Conservation (phyloP, 1,140 invertebrate species). For the Papilio polyxenes region DNA sequence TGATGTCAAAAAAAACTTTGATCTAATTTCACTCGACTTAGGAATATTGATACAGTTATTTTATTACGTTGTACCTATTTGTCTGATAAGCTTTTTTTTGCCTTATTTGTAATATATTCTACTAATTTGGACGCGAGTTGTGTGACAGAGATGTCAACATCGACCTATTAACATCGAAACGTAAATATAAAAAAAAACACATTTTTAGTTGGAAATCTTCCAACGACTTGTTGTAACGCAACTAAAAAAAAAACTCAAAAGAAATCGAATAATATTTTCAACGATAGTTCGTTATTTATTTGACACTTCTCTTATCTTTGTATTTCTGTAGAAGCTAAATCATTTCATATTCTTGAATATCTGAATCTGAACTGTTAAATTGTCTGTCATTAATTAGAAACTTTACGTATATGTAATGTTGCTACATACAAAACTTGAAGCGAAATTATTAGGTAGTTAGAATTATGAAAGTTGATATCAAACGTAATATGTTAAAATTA, state of each 20-base stretch:
- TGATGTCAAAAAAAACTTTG: conserved; percentile 1
- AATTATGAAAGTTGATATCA: conserved; percentile 17
- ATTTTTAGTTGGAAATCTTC: conserved; percentile 29
- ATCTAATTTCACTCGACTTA: background rate
- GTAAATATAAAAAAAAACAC: conserved; percentile 34
- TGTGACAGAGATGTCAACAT: conserved; percentile 1
- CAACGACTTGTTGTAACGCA: conserved; percentile 20
- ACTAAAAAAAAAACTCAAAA: conserved; percentile 6
- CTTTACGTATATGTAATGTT: background rate
- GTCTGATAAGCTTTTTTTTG: too few relatives aligned
- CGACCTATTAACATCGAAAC: conserved; percentile 29
- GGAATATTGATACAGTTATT: background rate
- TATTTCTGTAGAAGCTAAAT: background rate
- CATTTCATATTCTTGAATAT: background rate
- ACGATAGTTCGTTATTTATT: background rate
- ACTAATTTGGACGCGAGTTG: background rate
- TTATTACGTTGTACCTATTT: too few relatives aligned
- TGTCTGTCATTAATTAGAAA: background rate
- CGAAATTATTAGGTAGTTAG: background rate
- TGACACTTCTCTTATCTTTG: background rate
- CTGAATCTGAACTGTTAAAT: background rate
- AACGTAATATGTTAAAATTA: conserved; percentile 27
- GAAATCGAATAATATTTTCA: conserved; percentile 8
- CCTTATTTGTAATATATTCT: too few relatives aligned
- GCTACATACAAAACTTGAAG: background rate